Evolutionary conservation across 2,797 vertebrate genomes (phyloP).

Genomic region (Myotis findleyi): DNA sequence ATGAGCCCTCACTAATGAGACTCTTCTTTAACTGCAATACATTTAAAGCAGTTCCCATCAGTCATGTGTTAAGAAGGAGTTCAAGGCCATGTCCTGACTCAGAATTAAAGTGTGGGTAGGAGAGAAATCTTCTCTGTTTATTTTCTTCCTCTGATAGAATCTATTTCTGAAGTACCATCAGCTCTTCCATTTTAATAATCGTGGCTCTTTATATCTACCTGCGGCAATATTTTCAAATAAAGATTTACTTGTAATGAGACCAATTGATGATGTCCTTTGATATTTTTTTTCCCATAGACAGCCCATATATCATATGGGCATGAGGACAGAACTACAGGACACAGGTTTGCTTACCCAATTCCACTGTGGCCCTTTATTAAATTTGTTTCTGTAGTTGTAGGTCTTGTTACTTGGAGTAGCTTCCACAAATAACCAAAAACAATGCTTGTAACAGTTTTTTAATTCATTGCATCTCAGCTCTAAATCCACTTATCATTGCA

Average conservation of each 20-base stretch:
- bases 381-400: background rate
- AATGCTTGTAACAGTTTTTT: background rate
- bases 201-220: background rate
- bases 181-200: background rate
- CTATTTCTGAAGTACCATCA: conserved; percentile 20
- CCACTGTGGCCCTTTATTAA: background rate
- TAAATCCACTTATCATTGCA: background rate
- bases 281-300: background rate
- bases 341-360: background rate
- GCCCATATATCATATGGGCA: background rate
- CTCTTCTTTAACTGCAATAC: background rate
- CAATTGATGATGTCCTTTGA: background rate
- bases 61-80: background rate
- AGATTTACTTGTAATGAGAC: background rate
- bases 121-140: background rate
- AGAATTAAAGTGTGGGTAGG: background rate
- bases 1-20: background rate
- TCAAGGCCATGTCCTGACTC: background rate
- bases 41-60: background rate
- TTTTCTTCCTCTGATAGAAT: conserved; percentile 17
- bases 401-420: background rate
- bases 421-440: background rate
- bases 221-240: background rate
- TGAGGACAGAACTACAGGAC: background rate
- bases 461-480: background rate